Conservation (phyloP, 2,888 invertebrate genomes). For the Mesorhabditis belari region DNA sequence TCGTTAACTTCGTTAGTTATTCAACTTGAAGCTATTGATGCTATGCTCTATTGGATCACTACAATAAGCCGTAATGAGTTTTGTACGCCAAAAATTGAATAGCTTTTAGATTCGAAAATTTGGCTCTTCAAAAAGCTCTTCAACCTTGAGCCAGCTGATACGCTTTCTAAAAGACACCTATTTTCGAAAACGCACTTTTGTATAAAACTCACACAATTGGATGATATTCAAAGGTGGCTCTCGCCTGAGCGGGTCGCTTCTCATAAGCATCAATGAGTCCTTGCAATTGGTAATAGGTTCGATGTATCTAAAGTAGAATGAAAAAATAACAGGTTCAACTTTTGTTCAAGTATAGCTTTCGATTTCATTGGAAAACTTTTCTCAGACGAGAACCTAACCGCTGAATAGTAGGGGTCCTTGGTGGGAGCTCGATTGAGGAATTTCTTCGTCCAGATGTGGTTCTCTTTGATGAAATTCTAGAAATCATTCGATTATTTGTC, state of each 20-base stretch:
- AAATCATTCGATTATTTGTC: no score
- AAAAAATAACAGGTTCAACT: no score
- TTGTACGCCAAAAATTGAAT: no score
- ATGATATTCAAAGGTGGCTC: not conserved
- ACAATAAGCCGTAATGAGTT: no score
- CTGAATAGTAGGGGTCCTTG: not conserved
- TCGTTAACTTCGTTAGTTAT: no score
- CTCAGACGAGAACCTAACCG: not conserved
- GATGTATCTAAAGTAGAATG: not conserved
- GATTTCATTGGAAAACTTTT: not conserved
- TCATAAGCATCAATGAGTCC: not conserved
- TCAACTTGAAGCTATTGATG: no score
- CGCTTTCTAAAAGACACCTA: not conserved
- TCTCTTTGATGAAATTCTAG: not conserved
- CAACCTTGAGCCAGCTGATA: not conserved
- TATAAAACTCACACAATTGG: not conserved
- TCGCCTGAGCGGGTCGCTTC: not conserved
- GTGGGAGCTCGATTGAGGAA: not conserved
- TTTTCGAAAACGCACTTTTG: not conserved
- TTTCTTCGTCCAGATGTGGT: not conserved
- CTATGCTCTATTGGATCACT: no score
- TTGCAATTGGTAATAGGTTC: not conserved
- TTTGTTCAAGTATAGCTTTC: no score
- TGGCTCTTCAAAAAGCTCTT: no score
- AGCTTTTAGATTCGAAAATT: no score